phyloP scores from a whole-genome alignment of 2,888 invertebrate genomes.

The Cheilosia grossa region DNA sequence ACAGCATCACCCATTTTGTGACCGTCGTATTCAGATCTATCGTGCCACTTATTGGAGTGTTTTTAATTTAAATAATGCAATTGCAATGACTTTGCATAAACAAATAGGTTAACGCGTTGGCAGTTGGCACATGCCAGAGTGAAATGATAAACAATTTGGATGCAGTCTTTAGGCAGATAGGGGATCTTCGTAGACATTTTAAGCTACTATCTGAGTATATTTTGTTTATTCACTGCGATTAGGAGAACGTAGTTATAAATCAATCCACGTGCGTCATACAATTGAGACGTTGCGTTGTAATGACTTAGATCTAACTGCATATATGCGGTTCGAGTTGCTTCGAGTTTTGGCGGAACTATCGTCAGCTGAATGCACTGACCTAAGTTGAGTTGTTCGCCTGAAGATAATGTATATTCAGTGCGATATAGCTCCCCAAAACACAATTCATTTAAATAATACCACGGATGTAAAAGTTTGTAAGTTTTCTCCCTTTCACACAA shows the following conservation, averaged over 20 bases:
- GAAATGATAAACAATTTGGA: neutral
- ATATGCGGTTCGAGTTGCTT: constrained; percentile 3
- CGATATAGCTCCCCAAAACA: neutral
- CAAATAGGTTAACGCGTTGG: constrained; percentile 1
- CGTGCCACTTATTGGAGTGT: no score
- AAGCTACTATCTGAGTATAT: neutral
- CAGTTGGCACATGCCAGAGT: constrained; percentile 32
- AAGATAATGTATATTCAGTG: neutral
- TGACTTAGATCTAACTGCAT: constrained; percentile 4
- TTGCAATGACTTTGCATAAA: neutral
- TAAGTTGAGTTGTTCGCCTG: no score
- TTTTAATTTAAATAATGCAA: no score
- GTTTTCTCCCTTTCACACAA: no score
- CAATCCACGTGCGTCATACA: neutral
- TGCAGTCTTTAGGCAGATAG: no score
- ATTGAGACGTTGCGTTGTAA: neutral
- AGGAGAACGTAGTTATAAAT: neutral
- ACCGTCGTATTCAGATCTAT: no score
- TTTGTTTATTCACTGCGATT: neutral
- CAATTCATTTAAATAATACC: no score
- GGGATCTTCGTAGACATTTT: neutral
- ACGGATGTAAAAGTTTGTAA: no score
- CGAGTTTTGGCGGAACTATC: neutral
- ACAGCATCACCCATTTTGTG: no score
- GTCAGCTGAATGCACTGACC: neutral